A percentile compares a stretch with the other conserved stretches of the same genome.
Evolutionary conservation across 2,113 vertebrate species (phyloP).

Genomic region (Trogon melanurus): DNA sequence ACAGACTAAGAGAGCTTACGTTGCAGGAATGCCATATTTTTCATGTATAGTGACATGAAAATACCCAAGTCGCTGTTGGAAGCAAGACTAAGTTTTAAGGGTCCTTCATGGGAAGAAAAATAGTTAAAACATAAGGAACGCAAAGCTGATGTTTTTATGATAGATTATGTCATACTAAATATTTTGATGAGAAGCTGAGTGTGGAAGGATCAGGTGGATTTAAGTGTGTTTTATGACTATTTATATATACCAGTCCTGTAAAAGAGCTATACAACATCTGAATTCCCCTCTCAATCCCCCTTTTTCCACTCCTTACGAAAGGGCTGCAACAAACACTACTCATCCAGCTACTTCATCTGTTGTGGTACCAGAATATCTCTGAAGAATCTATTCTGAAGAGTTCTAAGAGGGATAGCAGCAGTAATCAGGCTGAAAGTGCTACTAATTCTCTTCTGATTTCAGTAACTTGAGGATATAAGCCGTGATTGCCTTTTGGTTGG

Average conservation of each 20-base stretch:
- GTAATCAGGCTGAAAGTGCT: neutral
- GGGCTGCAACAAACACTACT: neutral
- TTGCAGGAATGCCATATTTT: accelerated
- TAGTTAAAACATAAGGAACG: neutral
- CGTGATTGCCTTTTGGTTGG: neutral
- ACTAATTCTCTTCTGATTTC: neutral
- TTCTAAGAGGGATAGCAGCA: neutral
- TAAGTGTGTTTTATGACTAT: neutral
- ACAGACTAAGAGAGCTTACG: neutral
- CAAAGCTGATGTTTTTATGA: neutral
- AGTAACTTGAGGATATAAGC: neutral
- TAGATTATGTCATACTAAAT: neutral
- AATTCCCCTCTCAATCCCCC: neutral
- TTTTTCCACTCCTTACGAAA: neutral
- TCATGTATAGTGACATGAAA: neutral
- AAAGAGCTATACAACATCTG: neutral
- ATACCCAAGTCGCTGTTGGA: neutral
- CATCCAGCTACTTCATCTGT: neutral
- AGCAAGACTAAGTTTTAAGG: neutral
- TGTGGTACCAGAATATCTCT: neutral
- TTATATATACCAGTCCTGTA: neutral
- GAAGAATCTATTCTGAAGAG: neutral
- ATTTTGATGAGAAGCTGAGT: neutral
- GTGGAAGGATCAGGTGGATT: neutral
- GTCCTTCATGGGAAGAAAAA: neutral